phyloP scores from a whole-genome alignment of 2,888 invertebrate genomes.

The Cotesia congregata region DNA sequence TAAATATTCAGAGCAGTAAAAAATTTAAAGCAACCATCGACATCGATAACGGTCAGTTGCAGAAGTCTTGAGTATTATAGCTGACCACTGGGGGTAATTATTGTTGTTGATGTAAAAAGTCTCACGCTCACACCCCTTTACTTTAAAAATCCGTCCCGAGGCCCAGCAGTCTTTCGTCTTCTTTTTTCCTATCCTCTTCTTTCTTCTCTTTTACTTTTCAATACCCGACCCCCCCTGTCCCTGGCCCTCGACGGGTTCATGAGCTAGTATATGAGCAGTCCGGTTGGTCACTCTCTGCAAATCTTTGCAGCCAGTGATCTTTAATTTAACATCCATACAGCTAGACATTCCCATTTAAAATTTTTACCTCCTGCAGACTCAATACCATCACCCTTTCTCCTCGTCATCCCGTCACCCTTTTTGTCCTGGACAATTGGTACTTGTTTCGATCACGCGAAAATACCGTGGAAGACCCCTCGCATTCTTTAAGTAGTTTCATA shows the following conservation, averaged over 20 bases:
- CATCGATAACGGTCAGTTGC: slow-evolving; percentile 33
- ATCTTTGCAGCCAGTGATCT: slow-evolving; percentile 41
- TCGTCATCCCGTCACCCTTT: slow-evolving; percentile 32
- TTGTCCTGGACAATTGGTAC: slow-evolving; percentile 38
- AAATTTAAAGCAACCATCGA: too few species aligned
- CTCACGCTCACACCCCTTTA: slow-evolving; percentile 66
- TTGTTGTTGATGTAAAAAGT: slow-evolving; percentile 60
- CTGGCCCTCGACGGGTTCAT: slow-evolving; percentile 22
- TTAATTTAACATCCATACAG: slow-evolving; percentile 41
- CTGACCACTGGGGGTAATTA: slow-evolving; percentile 66
- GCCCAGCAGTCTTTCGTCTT: slow-evolving; percentile 46
- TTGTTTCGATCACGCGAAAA: slow-evolving; percentile 38
- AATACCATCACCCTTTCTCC: slow-evolving; percentile 42
- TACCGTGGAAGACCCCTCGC: slow-evolving; percentile 31
- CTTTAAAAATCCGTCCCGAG: slow-evolving; percentile 57
- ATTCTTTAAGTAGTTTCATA: slow-evolving; percentile 21
- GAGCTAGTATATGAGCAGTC: slow-evolving; percentile 30
- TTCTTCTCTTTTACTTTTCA: slow-evolving; percentile 23
- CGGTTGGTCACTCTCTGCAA: slow-evolving; percentile 42
- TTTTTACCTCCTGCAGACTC: slow-evolving; percentile 27
- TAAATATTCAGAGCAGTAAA: too few species aligned
- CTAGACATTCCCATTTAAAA: slow-evolving; percentile 31
- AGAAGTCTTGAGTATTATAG: slow-evolving; percentile 44
- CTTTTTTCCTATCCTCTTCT: slow-evolving; percentile 25
- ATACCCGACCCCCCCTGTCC: neutral